phyloP scores from a whole-genome alignment of 2,888 invertebrate genomes.

The Odontomyia ornata region DNA sequence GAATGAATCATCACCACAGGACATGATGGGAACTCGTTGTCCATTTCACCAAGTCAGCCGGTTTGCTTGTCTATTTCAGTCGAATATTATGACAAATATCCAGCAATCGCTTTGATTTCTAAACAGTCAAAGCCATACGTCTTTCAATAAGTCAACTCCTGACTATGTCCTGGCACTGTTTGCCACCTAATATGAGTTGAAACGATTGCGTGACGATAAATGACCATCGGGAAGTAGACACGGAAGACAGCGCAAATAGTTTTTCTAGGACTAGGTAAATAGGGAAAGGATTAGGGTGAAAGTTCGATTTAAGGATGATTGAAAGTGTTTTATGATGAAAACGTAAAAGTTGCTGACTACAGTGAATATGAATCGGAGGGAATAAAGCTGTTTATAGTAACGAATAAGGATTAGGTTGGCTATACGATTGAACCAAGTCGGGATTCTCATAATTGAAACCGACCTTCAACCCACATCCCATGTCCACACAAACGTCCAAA shows the following conservation, averaged over 20 bases:
- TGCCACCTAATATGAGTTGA: background rate
- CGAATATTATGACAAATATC: slow-evolving; percentile 36
- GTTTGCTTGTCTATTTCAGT: background rate
- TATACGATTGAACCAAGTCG: too few species aligned
- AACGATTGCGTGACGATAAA: slow-evolving; percentile 15
- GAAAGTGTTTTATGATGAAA: too few species aligned
- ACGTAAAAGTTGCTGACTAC: too few species aligned
- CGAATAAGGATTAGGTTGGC: too few species aligned
- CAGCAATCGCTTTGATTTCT: slow-evolving; percentile 29
- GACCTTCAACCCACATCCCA: too few species aligned
- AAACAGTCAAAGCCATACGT: slow-evolving; percentile 31
- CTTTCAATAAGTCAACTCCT: slow-evolving; percentile 35
- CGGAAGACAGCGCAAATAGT: slow-evolving; percentile 13
- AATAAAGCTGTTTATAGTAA: too few species aligned
- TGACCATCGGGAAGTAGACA: slow-evolving; percentile 2
- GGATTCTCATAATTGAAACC: too few species aligned
- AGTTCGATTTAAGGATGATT: too few species aligned
- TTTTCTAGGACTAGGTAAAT: background rate
- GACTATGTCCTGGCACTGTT: background rate
- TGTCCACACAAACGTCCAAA: too few species aligned
- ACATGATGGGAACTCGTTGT: background rate
- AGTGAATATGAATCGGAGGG: too few species aligned
- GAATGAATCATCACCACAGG: background rate
- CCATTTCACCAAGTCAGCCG: background rate
- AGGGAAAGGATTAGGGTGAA: background rate